Evolutionary conservation across 2,113 vertebrate genomes (phyloP).

Genomic region (Paraplagusia blochii): DNA sequence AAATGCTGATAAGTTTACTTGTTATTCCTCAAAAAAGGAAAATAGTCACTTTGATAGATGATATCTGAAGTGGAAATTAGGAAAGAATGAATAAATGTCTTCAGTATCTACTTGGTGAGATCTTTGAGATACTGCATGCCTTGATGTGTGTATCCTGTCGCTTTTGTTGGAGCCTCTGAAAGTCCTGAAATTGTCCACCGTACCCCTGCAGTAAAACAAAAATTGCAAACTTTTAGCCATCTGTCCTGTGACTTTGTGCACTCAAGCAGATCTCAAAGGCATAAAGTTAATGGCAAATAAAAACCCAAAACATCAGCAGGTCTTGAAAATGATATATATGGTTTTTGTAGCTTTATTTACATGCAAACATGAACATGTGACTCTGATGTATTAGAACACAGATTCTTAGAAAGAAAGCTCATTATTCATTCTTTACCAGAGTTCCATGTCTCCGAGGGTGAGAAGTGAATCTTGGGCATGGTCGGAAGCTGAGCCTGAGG

Average conservation of each 20-base stretch:
- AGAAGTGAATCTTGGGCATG: conserved; percentile 83
- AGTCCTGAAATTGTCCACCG: conserved; percentile 79
- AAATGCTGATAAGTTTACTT: conserved; percentile 19
- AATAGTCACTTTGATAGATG: conserved; percentile 25
- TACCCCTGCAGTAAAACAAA: conserved; percentile 77
- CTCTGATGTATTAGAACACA: not conserved
- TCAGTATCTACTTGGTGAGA: conserved; percentile 76
- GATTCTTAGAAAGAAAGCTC: not conserved
- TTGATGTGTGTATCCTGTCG: conserved; percentile 76
- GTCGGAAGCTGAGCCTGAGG: conserved; percentile 78
- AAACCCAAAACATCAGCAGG: no score
- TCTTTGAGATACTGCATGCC: conserved; percentile 84
- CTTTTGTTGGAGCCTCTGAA: conserved; percentile 83
- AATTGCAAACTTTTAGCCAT: no score
- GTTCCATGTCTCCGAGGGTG: conserved; percentile 83
- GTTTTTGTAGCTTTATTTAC: not conserved
- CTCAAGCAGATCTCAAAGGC: not conserved
- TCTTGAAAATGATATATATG: no score
- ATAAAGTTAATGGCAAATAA: not conserved
- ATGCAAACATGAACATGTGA: not conserved
- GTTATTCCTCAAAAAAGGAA: conserved; percentile 3
- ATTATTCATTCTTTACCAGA: conserved; percentile 78
- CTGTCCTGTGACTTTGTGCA: no score
- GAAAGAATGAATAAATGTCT: conserved; percentile 30
- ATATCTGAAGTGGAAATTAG: conserved; percentile 56